Evolutionary conservation across 2,113 vertebrate genomes (phyloP).

Genomic region (Clarias gariepinus): DNA sequence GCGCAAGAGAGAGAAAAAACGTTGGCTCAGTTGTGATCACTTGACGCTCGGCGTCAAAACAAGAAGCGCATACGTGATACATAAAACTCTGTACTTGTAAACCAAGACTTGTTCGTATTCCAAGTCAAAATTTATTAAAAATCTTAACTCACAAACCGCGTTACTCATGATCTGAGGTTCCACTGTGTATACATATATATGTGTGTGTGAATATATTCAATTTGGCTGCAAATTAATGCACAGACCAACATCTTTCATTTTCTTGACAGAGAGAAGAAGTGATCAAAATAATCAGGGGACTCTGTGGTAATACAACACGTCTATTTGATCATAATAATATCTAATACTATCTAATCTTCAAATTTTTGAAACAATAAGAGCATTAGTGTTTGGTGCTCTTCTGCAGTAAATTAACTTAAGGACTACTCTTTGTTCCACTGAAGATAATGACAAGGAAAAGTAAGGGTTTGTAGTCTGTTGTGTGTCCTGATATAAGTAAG

Average conservation of each 20-base stretch:
- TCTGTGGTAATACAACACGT: conserved; percentile 78
- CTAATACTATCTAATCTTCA: neutral
- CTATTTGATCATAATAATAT: neutral
- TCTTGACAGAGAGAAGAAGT: conserved; percentile 81
- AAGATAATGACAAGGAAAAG: neutral
- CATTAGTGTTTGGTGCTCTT: neutral
- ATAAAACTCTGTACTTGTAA: too few species aligned
- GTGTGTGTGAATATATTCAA: neutral
- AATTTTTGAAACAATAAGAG: neutral
- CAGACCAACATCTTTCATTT: conserved; percentile 22
- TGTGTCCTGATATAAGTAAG: neutral
- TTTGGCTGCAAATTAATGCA: neutral
- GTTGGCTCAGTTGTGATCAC: too few species aligned
- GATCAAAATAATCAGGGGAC: conserved; percentile 82
- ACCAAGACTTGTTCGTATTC: too few species aligned
- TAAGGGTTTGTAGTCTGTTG: neutral
- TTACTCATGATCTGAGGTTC: too few species aligned
- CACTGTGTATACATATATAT: too few species aligned
- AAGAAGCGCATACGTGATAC: too few species aligned
- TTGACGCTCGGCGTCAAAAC: too few species aligned
- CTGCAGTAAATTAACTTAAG: neutral
- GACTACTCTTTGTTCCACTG: neutral
- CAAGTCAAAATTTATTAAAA: too few species aligned
- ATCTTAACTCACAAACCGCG: too few species aligned
- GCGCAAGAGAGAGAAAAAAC: too few species aligned